Conservation (phyloP, 2,888 invertebrate genomes). For the Philereme vetulata region DNA sequence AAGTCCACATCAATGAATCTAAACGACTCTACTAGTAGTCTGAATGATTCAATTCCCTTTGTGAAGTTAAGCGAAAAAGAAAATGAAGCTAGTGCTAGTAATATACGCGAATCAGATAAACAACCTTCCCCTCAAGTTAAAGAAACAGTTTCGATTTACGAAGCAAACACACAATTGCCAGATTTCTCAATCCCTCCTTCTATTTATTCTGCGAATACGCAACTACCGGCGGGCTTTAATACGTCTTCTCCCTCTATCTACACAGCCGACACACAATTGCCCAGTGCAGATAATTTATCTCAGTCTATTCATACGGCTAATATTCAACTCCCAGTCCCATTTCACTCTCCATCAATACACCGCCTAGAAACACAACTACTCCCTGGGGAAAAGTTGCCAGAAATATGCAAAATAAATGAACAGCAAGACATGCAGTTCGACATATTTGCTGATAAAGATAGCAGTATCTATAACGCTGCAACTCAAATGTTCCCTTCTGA, state of each 20-base stretch:
- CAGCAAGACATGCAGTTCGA: conserved; percentile 61
- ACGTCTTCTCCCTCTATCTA: conserved; percentile 20
- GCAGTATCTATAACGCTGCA: conserved; percentile 51
- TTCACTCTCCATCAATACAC: conserved; percentile 40
- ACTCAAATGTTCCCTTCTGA: conserved; percentile 45
- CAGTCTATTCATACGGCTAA: conserved; percentile 28
- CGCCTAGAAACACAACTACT: conserved; percentile 47
- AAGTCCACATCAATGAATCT: conserved; percentile 61
- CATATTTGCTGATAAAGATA: conserved; percentile 54
- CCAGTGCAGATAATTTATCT: conserved; percentile 5
- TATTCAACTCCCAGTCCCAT: conserved; percentile 30
- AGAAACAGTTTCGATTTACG: conserved; percentile 55
- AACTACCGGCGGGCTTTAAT: conserved; percentile 14
- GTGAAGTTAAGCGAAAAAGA: conserved; percentile 38
- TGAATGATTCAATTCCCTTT: conserved; percentile 48
- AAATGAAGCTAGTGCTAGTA: conserved; percentile 27
- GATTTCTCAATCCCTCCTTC: conserved; percentile 14
- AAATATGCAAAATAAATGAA: conserved; percentile 53
- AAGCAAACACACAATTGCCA: conserved; percentile 53
- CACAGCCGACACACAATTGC: conserved; percentile 33
- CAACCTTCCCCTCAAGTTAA: conserved; percentile 43
- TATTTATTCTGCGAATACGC: conserved; percentile 28
- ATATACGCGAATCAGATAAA: conserved; percentile 60
- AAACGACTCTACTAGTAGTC: conserved; percentile 50
- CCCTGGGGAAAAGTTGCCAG: conserved; percentile 46